A percentile compares a stretch with the other conserved stretches of the same genome.
These are phyloP conservation scores for Chrosomus eos DNA, from an alignment of 2,797 vertebrate genomes.

Conservation along the genomic window DNA sequence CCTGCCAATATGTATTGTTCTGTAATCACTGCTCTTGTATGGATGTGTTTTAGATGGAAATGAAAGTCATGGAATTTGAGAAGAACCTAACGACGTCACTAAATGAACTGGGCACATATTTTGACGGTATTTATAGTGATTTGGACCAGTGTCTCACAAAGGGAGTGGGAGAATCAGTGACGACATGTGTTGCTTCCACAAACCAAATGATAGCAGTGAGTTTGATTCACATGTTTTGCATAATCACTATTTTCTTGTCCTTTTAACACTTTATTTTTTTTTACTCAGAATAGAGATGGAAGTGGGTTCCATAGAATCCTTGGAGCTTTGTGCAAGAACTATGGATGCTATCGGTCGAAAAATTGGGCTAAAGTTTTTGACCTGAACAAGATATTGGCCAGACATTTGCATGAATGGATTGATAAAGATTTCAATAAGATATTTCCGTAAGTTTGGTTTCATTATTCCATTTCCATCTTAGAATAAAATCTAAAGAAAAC, in stretches of 20 bases:
- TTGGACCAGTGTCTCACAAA: not conserved
- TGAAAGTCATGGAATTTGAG: not conserved
- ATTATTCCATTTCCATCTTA: not conserved
- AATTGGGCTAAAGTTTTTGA: not conserved
- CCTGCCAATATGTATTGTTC: not conserved
- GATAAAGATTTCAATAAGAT: not conserved
- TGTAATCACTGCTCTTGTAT: not conserved
- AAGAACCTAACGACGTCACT: not conserved
- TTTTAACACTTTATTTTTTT: not conserved
- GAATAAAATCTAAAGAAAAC: not conserved
- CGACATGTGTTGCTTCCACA: not conserved
- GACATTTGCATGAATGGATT: not conserved
- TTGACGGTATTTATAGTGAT: not conserved
- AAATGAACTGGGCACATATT: not conserved
- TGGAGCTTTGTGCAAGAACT: not conserved
- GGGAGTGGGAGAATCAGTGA: not conserved
- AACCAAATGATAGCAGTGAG: not conserved
- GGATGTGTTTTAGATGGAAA: not conserved
- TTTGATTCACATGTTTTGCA: not conserved
- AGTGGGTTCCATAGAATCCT: slow-evolving; percentile 8
- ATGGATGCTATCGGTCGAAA: not conserved
- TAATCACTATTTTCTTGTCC: not conserved
- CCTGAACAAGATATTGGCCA: not conserved
- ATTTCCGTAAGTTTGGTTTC: not conserved
- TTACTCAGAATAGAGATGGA: not conserved